Evolutionary conservation across 1,140 invertebrate species (phyloP), one percentile per base, ranked within the genome.

Genomic region (Drosophila kohkoa): DNA sequence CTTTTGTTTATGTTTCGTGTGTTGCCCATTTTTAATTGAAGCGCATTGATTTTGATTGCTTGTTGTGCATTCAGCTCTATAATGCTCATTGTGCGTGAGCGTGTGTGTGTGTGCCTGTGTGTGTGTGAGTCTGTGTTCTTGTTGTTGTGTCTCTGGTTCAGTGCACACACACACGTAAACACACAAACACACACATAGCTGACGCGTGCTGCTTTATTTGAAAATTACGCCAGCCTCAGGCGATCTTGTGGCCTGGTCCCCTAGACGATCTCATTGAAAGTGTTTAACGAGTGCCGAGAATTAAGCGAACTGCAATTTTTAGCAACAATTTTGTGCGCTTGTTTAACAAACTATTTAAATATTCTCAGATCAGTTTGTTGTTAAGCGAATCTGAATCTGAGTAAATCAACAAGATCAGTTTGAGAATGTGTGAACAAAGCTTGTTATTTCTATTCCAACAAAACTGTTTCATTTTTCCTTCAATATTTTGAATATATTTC

Each of bases 41-140:
- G 60, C 57, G 83, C 83, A 88, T 88, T 87, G 85, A 89, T 89
- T 88, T 89, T 75, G 85, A 88, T 88, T 81, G 58, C 43, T 65
- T 68, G 28, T 71, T 75, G 54, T 75, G 66, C 66, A 75, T 60
- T 48, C 58, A 38, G 30, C 65, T 49, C 67, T 74, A 77, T 81
- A 63, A 8, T 41, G 64, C 43, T 11, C 63, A 80, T 68, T 80
- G 74, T 79, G 28, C 63, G 54, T 66, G 16, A 20, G 16, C 16
- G 51, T 51, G 64, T 66, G 38, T 35, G 16, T 70, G 32, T 62
- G 60, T 66, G n/a, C n/a, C n/a, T n/a, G 32, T 62, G 74, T 58
- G 52, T 58, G 38, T 52, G 10, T 63, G 28, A 35, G 15, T 64
- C 16, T 55, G 5, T 68, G 43, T 54, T 51, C 45, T 13, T 69